These are phyloP conservation scores for Petrocephalus sullivani DNA, from an alignment of 2,797 vertebrate species.

Conservation along the genomic window DNA sequence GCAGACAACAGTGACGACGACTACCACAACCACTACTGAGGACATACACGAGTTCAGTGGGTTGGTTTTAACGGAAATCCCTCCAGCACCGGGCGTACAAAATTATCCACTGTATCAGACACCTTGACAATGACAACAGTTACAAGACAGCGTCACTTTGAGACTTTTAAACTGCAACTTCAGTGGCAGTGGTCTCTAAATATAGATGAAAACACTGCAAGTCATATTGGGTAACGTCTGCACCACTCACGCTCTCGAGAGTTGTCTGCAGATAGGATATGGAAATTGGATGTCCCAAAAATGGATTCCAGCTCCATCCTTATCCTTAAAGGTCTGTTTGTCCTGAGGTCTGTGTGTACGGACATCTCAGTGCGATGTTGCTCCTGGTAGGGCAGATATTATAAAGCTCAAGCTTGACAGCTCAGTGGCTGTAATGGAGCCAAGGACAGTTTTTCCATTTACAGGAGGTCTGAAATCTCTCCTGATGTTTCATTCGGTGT, in stretches of 20 bases:
- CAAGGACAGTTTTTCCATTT: background rate
- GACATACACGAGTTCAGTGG: constrained; percentile 10
- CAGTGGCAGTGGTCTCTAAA: background rate
- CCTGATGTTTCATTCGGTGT: background rate
- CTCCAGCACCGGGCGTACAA: constrained; percentile 22
- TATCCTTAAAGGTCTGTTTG: background rate
- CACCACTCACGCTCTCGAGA: background rate
- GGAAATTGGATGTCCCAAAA: background rate
- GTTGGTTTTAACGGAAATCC: constrained; percentile 5
- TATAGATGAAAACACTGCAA: background rate
- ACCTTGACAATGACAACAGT: constrained; percentile 13
- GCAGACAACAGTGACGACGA: background rate
- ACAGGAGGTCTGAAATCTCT: background rate
- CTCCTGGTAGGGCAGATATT: background rate
- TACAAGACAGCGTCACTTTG: background rate
- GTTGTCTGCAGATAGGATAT: background rate
- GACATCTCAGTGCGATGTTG: background rate
- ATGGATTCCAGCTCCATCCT: background rate
- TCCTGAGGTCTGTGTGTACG: constrained; percentile 17
- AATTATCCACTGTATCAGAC: constrained; percentile 7
- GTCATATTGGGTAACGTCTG: background rate
- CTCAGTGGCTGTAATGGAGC: background rate
- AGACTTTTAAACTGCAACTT: background rate
- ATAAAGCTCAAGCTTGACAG: background rate
- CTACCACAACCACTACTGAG: background rate